These are phyloP conservation scores for Thaumatotibia leucotreta DNA, from an alignment of 1,140 invertebrate species.

Conservation along the genomic window DNA sequence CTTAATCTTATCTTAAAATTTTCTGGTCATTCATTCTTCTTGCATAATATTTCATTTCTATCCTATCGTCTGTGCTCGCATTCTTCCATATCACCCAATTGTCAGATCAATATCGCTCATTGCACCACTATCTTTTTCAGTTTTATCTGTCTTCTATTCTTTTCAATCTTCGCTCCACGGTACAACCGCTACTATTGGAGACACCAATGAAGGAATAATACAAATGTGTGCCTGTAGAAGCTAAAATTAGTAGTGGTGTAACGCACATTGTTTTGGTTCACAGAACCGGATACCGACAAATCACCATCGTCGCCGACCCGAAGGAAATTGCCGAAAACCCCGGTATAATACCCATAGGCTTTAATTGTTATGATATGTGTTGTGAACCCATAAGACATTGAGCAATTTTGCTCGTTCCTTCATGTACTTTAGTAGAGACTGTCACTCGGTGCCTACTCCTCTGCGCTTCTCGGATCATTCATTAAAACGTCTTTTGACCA, in stretches of 20 bases:
- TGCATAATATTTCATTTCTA: background rate
- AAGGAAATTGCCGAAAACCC: conserved; percentile 95
- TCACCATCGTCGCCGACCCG: conserved; percentile 90
- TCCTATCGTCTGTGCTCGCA: background rate
- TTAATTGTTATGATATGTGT: conserved; percentile 71
- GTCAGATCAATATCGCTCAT: background rate
- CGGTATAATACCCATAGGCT: conserved; percentile 86
- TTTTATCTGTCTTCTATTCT: background rate
- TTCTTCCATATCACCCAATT: background rate
- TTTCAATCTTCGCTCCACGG: conserved; percentile 4
- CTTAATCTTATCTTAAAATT: background rate
- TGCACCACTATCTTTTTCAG: conserved; percentile 1
- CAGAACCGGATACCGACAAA: conserved; percentile 87
- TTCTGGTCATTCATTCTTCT: background rate
- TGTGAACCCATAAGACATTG: conserved; percentile 66
- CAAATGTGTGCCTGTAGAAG: background rate
- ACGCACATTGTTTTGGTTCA: conserved; percentile 68
- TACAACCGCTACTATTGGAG: conserved; percentile 2
- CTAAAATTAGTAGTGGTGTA: conserved; percentile 22
- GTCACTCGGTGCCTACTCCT: conserved; percentile 68
- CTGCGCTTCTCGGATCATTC: conserved; percentile 51
- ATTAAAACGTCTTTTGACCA: conserved; percentile 28
- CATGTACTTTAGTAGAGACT: conserved; percentile 66
- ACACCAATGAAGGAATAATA: background rate
- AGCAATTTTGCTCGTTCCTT: conserved; percentile 45